phyloP scores from a whole-genome alignment of 53 echinoderm and acorn worm genomes.

The Holothuria scabra region DNA sequence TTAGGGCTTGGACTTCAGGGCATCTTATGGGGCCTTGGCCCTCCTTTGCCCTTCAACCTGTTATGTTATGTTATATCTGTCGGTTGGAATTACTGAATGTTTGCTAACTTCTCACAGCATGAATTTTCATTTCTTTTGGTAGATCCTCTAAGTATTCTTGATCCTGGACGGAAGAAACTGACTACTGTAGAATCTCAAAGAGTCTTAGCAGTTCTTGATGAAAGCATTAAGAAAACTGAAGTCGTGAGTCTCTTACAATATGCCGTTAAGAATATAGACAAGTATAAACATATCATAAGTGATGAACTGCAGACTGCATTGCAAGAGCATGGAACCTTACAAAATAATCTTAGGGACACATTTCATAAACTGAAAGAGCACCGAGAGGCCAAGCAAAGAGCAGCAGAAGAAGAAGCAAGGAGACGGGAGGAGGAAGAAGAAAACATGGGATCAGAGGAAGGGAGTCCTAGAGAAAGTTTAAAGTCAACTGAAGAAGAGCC shows the following conservation, averaged over 20 bases:
- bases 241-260: slow-evolving; percentile 82
- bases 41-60: no score
- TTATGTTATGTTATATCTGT: no score
- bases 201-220: slow-evolving; percentile 89
- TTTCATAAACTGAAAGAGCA: slow-evolving; percentile 64
- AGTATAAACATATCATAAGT: slow-evolving; percentile 78
- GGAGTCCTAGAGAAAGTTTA: slow-evolving; percentile 54
- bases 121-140: background rate
- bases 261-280: slow-evolving; percentile 71
- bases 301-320: slow-evolving; percentile 73
- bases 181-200: slow-evolving; percentile 96
- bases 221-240: slow-evolving; percentile 82
- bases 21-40: no score
- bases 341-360: slow-evolving; percentile 66
- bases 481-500: slow-evolving; percentile 47
- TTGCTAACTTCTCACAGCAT: background rate
- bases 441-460: slow-evolving; percentile 16
- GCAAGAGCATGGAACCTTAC: slow-evolving; percentile 77
- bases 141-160: slow-evolving; percentile 91
- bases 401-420: slow-evolving; percentile 3
- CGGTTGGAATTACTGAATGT: no score
- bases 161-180: slow-evolving; percentile 96
- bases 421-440: slow-evolving; percentile 37
- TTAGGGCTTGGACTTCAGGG: no score
- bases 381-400: slow-evolving; percentile 23